Conservation (phyloP, 2,113 vertebrate species). For the Meles meles region DNA sequence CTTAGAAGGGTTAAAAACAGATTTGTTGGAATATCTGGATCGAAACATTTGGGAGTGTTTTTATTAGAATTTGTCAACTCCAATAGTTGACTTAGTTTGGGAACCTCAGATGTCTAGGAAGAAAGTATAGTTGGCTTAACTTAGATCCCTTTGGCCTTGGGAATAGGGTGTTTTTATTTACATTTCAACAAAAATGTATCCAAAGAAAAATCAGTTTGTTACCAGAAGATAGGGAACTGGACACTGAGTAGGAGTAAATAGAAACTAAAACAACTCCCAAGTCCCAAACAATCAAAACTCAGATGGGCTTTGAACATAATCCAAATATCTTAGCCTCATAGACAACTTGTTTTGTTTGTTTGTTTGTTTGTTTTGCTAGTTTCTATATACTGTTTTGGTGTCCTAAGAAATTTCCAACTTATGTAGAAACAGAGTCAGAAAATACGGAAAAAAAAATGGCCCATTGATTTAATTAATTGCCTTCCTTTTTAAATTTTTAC, state of each 20-base stretch:
- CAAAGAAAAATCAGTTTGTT: neutral
- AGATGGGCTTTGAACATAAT: neutral
- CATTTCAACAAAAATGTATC: neutral
- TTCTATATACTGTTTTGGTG: neutral
- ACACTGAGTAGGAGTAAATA: neutral
- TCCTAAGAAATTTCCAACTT: neutral
- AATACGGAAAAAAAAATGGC: neutral
- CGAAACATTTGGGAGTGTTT: neutral
- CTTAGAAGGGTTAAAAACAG: neutral
- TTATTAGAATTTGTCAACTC: neutral
- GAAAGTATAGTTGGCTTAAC: neutral
- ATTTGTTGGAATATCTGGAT: neutral
- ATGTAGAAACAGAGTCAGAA: neutral
- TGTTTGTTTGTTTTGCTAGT: neutral
- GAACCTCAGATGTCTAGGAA: neutral
- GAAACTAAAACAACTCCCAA: neutral
- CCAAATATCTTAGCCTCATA: neutral
- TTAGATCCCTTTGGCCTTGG: neutral
- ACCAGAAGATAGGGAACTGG: neutral
- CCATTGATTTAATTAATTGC: neutral
- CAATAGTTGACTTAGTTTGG: neutral
- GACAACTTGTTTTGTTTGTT: neutral
- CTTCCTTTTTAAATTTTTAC: neutral
- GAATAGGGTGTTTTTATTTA: neutral
- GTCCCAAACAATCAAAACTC: neutral